A percentile compares a stretch with the other conserved stretches of the same genome.
phyloP scores from a whole-genome alignment of 2,113 vertebrate species.

The Etheostoma spectabile region DNA sequence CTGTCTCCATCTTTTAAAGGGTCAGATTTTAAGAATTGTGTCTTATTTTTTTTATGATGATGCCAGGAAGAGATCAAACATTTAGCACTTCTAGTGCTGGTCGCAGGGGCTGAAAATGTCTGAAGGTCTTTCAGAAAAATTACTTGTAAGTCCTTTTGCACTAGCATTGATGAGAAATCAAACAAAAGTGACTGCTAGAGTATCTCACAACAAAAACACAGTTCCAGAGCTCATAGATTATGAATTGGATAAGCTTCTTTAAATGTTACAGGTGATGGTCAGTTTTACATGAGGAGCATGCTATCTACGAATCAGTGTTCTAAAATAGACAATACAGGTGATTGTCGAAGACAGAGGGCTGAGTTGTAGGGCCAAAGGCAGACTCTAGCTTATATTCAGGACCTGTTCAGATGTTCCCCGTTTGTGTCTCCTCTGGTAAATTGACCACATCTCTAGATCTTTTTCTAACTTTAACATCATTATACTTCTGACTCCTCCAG shows the following conservation, averaged over 20 bases:
- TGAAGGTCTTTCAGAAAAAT: slow-evolving; percentile 11
- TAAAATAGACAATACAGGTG: not conserved
- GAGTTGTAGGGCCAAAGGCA: not conserved
- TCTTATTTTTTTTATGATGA: slow-evolving; percentile 4
- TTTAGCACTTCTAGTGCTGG: slow-evolving; percentile 22
- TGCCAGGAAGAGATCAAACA: not conserved
- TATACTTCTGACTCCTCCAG: not conserved
- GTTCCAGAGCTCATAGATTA: not conserved
- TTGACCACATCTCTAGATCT: slow-evolving; percentile 5
- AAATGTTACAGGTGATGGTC: not conserved
- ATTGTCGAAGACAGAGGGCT: not conserved
- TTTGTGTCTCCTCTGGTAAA: slow-evolving; percentile 23
- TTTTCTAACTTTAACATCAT: not conserved
- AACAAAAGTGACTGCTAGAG: not conserved
- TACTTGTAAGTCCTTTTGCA: not conserved
- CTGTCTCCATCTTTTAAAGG: slow-evolving; percentile 12
- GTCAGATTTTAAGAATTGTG: slow-evolving; percentile 2
- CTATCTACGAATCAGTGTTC: slow-evolving; percentile 30
- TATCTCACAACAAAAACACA: slow-evolving; percentile 23
- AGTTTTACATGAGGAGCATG: slow-evolving; percentile 30
- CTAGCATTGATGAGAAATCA: slow-evolving; percentile 9
- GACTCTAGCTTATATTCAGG: not conserved
- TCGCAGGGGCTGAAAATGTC: slow-evolving; percentile 25
- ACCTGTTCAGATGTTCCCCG: not conserved
- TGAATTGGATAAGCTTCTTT: not conserved